phyloP scores from a whole-genome alignment of 2,888 invertebrate genomes.

The Tillus elongatus region DNA sequence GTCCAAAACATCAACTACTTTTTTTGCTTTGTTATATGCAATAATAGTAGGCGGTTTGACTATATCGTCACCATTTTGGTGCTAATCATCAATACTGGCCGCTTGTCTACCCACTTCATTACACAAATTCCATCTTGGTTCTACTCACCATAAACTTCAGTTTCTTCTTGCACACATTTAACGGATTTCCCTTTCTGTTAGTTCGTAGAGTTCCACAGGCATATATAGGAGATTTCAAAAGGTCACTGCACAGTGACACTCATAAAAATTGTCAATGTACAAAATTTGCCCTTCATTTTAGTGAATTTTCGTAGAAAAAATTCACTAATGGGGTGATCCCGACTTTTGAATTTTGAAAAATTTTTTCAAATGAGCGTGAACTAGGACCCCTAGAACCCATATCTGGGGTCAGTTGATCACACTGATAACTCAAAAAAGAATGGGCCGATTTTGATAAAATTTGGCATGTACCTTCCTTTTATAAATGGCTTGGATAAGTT shows the following conservation, averaged over 20 bases:
- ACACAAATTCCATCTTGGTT: conserved; percentile 14
- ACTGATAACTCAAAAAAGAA: too few species aligned
- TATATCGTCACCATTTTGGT: conserved; percentile 13
- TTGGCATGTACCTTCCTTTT: too few species aligned
- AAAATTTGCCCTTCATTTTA: conserved; percentile 21
- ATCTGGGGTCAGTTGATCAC: too few species aligned
- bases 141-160: conserved; percentile 14
- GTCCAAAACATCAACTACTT: conserved; percentile 8
- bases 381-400: too few species aligned
- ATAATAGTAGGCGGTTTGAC: conserved; percentile 4
- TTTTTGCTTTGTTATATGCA: conserved; percentile 7
- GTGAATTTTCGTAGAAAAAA: too few species aligned
- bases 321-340: too few species aligned
- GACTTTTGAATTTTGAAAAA: too few species aligned
- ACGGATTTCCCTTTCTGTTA: conserved; percentile 6
- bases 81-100: conserved; percentile 14
- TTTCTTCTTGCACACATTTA: conserved; percentile 6
- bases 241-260: background rate
- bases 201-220: conserved; percentile 7
- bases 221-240: background rate
- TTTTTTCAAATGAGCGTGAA: too few species aligned
- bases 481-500: too few species aligned
- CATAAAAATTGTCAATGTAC: conserved; percentile 28
- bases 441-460: too few species aligned
- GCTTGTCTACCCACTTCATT: conserved; percentile 16